Evolutionary conservation across 2,888 invertebrate species (phyloP).

Genomic region (Malthinus seriepunctatus): DNA sequence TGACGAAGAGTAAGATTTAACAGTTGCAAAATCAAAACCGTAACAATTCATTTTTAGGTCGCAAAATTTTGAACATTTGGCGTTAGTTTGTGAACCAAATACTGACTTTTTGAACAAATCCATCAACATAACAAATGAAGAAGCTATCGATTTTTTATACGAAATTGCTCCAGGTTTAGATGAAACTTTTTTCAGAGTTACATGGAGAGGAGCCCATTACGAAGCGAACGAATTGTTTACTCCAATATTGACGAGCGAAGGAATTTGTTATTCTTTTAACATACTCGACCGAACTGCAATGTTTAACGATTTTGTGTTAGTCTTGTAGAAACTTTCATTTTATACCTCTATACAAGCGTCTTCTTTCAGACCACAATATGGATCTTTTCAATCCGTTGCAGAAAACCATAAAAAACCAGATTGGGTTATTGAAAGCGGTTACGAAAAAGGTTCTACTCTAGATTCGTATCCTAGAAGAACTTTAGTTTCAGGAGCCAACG

Average conservation of each 20-base stretch:
- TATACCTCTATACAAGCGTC: too few species aligned
- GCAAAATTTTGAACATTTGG: not conserved
- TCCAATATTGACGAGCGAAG: slow-evolving; percentile 18
- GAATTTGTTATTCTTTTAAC: slow-evolving; percentile 23
- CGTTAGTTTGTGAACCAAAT: not conserved
- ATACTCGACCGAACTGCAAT: slow-evolving; percentile 12
- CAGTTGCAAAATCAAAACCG: not conserved
- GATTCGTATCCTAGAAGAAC: slow-evolving; percentile 70
- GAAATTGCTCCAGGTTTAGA: not conserved
- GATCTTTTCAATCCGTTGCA: slow-evolving; percentile 66
- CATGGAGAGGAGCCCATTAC: not conserved
- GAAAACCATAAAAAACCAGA: not conserved
- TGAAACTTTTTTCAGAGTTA: not conserved
- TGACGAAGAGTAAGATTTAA: not conserved
- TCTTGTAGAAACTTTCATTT: too few species aligned
- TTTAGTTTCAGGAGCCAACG: slow-evolving; percentile 37
- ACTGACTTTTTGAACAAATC: not conserved
- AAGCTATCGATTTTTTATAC: not conserved
- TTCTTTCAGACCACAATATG: slow-evolving; percentile 54
- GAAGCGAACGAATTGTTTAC: not conserved
- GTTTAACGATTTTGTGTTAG: slow-evolving; percentile 17
- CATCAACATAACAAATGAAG: not conserved
- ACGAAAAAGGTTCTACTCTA: slow-evolving; percentile 55
- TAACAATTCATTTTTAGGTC: not conserved
- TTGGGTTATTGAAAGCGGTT: slow-evolving; percentile 70